phyloP scores from a whole-genome alignment of 2,797 vertebrate genomes.

The Amniataba percoides region DNA sequence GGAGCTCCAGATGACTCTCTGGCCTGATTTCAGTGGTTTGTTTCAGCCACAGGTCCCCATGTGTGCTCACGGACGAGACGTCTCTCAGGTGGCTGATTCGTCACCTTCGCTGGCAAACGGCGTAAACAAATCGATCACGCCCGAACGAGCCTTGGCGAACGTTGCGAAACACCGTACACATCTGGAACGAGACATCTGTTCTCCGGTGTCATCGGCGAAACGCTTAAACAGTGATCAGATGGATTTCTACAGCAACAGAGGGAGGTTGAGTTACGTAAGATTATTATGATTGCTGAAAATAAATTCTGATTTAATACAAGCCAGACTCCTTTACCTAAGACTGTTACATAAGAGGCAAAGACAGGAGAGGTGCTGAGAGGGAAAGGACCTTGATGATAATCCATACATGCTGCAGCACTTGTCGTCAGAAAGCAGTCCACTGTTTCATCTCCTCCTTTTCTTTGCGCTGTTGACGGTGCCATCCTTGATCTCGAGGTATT shows the following conservation, averaged over 20 bases:
- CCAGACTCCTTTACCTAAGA: neutral
- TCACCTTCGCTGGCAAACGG: slow-evolving; percentile 36
- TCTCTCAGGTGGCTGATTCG: slow-evolving; percentile 62
- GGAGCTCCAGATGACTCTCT: slow-evolving; percentile 2
- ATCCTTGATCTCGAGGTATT: slow-evolving; percentile 64
- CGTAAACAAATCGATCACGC: slow-evolving; percentile 70
- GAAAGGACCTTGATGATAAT: slow-evolving; percentile 20
- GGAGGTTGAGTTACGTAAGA: slow-evolving; percentile 4
- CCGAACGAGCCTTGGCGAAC: slow-evolving; percentile 43
- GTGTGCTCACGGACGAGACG: slow-evolving; percentile 48
- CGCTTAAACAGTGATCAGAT: neutral
- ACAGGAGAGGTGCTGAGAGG: neutral
- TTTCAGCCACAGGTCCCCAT: slow-evolving; percentile 46
- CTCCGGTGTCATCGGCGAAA: neutral
- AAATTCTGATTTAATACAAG: neutral
- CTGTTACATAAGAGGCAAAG: slow-evolving; percentile 7
- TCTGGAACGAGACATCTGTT: slow-evolving; percentile 70
- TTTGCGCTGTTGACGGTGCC: slow-evolving; percentile 43
- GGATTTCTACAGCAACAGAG: slow-evolving; percentile 9
- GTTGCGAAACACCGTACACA: slow-evolving; percentile 53
- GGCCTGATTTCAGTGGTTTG: slow-evolving; percentile 22
- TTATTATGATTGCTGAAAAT: neutral
- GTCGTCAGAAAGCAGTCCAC: slow-evolving; percentile 33
- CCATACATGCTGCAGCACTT: slow-evolving; percentile 10
- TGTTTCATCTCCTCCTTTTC: slow-evolving; percentile 51